Percentiles rank a stretch among this genome's conserved stretches.
phyloP scores from a whole-genome alignment of 1,140 invertebrate species.

The Chironomus tepperi region DNA sequence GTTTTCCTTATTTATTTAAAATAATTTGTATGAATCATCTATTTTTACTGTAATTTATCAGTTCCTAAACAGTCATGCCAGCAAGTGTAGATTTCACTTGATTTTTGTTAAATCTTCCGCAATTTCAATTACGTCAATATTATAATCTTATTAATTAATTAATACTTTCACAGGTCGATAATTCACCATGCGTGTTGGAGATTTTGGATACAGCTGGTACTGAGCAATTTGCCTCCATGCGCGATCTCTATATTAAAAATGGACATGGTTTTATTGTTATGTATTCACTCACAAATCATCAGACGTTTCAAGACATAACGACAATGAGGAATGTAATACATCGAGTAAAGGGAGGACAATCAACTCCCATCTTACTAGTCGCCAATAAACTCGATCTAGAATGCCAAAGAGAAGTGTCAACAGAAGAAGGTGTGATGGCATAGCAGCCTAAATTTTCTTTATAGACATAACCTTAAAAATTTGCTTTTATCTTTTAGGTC shows the following conservation, averaged over 20 bases:
- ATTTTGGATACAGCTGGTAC: slow-evolving; percentile 99
- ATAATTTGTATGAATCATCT: neutral
- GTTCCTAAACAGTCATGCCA: too few relatives aligned
- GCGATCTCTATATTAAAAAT: slow-evolving; percentile 97
- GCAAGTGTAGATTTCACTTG: too few relatives aligned
- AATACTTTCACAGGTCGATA: slow-evolving; percentile 51
- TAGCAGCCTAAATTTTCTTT: neutral
- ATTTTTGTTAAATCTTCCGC: too few relatives aligned
- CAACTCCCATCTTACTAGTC: slow-evolving; percentile 89
- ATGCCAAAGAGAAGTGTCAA: slow-evolving; percentile 86
- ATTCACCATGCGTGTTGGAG: slow-evolving; percentile 96
- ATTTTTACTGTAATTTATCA: too few relatives aligned
- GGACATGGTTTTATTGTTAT: slow-evolving; percentile 97
- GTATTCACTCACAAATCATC: slow-evolving; percentile 68
- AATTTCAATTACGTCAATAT: too few relatives aligned
- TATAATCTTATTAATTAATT: too few relatives aligned
- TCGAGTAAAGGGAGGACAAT: slow-evolving; percentile 91
- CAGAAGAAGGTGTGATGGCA: slow-evolving; percentile 53
- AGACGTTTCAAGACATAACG: slow-evolving; percentile 79
- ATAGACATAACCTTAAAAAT: neutral
- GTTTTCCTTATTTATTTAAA: neutral
- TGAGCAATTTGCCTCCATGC: slow-evolving; percentile 99
- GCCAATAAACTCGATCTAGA: slow-evolving; percentile 95
- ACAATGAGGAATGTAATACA: slow-evolving; percentile 99
- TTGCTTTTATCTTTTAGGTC: slow-evolving; percentile 34